These are phyloP conservation scores for Gavia stellata DNA, from an alignment of 2,113 vertebrate species.

Conservation along the genomic window DNA sequence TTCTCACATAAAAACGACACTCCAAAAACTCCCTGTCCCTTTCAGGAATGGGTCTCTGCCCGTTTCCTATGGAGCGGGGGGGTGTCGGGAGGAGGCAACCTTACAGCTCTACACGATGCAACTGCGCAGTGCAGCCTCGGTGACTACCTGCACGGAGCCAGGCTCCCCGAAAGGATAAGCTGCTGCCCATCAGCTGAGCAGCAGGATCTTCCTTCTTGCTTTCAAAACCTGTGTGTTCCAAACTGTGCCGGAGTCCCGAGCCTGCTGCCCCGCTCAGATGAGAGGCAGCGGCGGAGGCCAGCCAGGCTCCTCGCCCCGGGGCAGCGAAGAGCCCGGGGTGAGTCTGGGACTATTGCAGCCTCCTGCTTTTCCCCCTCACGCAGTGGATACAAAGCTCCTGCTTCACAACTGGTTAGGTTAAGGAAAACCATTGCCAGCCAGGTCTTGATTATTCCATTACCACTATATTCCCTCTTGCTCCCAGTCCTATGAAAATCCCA, in stretches of 20 bases:
- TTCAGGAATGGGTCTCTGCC: not conserved
- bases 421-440: not conserved
- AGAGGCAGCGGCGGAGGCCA: not conserved
- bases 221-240: not conserved
- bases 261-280: not conserved
- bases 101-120: not conserved
- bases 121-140: not conserved
- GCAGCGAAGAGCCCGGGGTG: not conserved
- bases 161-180: not conserved
- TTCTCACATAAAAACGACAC: not conserved
- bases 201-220: not conserved
- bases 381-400: not conserved
- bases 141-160: not conserved
- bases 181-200: not conserved
- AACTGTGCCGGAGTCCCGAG: not conserved
- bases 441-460: not conserved
- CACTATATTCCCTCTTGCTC: not conserved
- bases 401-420: not conserved
- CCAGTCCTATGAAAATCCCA: not conserved
- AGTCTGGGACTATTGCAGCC: not conserved
- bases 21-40: not conserved
- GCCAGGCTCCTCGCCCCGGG: not conserved
- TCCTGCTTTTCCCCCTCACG: not conserved
- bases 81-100: not conserved
- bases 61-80: rapidly evolving